Conservation (phyloP, 2,797 vertebrate genomes). For the Crocodylus rhombifer region DNA sequence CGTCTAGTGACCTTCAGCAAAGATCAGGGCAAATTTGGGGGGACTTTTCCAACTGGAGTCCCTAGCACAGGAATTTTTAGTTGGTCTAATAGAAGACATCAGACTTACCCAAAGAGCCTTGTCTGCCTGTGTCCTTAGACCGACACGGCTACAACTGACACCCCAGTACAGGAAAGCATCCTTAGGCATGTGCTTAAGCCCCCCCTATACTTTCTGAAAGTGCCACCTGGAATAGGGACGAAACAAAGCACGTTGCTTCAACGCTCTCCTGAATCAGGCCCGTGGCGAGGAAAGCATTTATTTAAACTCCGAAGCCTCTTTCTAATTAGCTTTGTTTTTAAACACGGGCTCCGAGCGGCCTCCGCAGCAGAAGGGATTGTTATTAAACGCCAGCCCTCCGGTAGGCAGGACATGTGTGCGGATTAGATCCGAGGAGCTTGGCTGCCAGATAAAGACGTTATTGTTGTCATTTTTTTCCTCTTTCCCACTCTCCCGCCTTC, state of each 20-base stretch:
- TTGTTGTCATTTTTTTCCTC: conserved; percentile 78
- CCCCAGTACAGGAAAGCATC: background rate
- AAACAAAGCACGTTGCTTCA: rapidly evolving
- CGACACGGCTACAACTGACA: too few species aligned
- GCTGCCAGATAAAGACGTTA: conserved; percentile 84
- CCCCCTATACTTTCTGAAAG: rapidly evolving
- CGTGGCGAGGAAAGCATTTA: background rate
- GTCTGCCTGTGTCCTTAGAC: too few species aligned
- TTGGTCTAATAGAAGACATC: too few species aligned
- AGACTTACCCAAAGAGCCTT: too few species aligned
- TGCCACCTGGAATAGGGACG: rapidly evolving
- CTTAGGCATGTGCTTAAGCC: background rate
- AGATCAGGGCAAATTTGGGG: rapidly evolving
- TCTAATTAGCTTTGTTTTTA: conserved; percentile 72
- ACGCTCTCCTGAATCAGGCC: background rate
- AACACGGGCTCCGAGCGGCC: conserved; percentile 62
- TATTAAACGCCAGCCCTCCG: conserved; percentile 72
- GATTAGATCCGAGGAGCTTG: conserved; percentile 72
- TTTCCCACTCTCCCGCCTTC: conserved; percentile 67
- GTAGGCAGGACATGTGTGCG: conserved; percentile 67
- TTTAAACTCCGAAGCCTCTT: background rate
- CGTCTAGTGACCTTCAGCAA: background rate
- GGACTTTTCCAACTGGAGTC: background rate
- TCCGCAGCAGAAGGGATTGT: conserved; percentile 73
- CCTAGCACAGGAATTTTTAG: too few species aligned